Evolutionary conservation across 2,113 vertebrate genomes (phyloP).

Genomic region (Falco punctatus): DNA sequence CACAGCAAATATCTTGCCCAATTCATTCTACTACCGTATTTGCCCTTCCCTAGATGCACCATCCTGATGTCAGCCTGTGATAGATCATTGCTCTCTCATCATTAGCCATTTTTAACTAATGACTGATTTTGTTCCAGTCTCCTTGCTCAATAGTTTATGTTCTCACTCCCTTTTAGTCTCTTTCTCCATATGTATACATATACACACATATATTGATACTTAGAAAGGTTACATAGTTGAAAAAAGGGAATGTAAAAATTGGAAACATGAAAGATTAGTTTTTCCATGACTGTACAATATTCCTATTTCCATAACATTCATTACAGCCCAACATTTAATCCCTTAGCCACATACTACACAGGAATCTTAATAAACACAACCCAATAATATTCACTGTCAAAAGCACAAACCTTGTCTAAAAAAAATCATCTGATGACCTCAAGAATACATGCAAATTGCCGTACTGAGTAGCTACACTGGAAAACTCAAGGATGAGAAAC

Average conservation of each 20-base stretch:
- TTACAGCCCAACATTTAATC: neutral
- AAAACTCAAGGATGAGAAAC: neutral
- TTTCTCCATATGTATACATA: neutral
- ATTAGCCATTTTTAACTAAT: neutral
- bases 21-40: neutral
- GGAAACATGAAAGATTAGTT: neutral
- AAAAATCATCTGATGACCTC: neutral
- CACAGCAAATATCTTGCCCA: neutral
- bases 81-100: neutral
- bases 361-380: neutral
- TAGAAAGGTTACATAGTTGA: neutral
- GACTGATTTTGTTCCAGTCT: neutral
- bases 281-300: neutral
- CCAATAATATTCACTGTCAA: accelerated
- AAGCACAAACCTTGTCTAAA: neutral
- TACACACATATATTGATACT: neutral
- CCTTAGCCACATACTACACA: neutral
- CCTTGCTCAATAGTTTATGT: neutral
- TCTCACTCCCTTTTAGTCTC: neutral
- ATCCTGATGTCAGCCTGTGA: neutral
- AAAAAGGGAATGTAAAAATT: neutral
- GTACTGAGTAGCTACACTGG: neutral
- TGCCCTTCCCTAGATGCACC: neutral
- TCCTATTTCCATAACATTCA: neutral
- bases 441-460: neutral